Conservation (phyloP, 2,888 invertebrate species). For the Coleophora flavipennella region DNA sequence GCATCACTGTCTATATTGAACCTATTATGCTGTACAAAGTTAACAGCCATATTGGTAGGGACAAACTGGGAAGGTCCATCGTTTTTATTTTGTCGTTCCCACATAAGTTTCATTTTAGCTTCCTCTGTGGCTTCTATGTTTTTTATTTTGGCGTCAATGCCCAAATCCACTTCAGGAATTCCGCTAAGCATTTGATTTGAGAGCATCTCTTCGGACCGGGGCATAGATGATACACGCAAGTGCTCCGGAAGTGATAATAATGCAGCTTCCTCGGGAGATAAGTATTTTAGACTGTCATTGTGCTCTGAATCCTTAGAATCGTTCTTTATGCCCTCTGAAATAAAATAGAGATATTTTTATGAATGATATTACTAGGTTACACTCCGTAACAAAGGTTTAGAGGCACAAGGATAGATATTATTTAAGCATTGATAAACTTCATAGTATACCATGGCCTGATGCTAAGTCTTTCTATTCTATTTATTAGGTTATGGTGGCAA, state of each 20-base stretch:
- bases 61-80: slow-evolving; percentile 96
- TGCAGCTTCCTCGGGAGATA: slow-evolving; percentile 92
- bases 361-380: too few relatives aligned
- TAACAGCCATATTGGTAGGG: slow-evolving; percentile 98
- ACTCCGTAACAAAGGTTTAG: too few relatives aligned
- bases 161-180: slow-evolving; percentile 98
- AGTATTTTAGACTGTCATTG: slow-evolving; percentile 73
- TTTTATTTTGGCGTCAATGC: slow-evolving; percentile 98
- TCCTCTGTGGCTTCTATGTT: slow-evolving; percentile 99
- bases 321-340: slow-evolving; percentile 46
- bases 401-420: too few relatives aligned
- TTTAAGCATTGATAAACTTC: too few relatives aligned
- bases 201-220: slow-evolving; percentile 97
- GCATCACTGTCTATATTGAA: slow-evolving; percentile 89
- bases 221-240: slow-evolving; percentile 86
- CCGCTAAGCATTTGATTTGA: slow-evolving; percentile 99
- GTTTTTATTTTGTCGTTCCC: slow-evolving; percentile 92
- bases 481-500: too few relatives aligned
- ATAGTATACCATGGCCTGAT: too few relatives aligned
- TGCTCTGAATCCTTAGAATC: slow-evolving; percentile 58
- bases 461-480: too few relatives aligned
- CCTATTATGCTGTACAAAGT: slow-evolving; percentile 97
- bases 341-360: too few relatives aligned
- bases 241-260: slow-evolving; percentile 91
- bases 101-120: slow-evolving; percentile 92